Evolutionary conservation across 2,113 vertebrate species (phyloP), one percentile per base, ranked within the genome.

Genomic region (Saimiri boliviensis): DNA sequence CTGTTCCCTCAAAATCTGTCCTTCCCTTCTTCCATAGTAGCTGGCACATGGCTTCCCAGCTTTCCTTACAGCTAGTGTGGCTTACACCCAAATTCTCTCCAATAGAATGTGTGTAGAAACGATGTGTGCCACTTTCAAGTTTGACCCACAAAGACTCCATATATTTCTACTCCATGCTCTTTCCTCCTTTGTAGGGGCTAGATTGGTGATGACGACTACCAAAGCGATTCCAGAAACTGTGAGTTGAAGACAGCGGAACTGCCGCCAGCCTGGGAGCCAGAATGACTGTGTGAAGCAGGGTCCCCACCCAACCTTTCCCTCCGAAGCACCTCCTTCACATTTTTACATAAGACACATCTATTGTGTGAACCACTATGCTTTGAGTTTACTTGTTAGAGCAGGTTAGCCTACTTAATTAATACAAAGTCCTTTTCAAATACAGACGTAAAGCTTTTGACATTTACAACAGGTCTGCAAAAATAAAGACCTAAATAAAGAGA

Each of bases 41-140:
- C 6, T 19, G 77, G 79, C 76, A 56, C 23, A 60, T 1, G 13
- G 95, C 86, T 71, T 32, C 66, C 52, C 86, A 86, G 95, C 91
- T 74, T 97, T 86, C 86, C 86, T 94, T 94, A 79, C 84, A 92
- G 77, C 84, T 85, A 95, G 40, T 6, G 20, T 70, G 68, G 60
- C 21, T 66, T 1, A n/a, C 77, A 86, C 80, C 76, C 23, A 45
- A 81, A 49, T 3, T 37, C n/a, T 73, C n/a, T 49, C n/a, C 60
- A 8, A 35, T 0, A 6, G 52, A 56, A 42, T 6, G 2, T 14
- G 23, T 54, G 35, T 30, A 74, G 81, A 91, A 56, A 47, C 2
- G 23, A 79, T 5, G 45, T 21, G 12, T 2, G 23, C 71, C 54
- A 40, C 70, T 71, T 71, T 80, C 25, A 20, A 42, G 74, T 25